Base-by-base conservation (phyloP, 2,888 invertebrate genomes). In the Pandemis cinnamomeana region DNA sequence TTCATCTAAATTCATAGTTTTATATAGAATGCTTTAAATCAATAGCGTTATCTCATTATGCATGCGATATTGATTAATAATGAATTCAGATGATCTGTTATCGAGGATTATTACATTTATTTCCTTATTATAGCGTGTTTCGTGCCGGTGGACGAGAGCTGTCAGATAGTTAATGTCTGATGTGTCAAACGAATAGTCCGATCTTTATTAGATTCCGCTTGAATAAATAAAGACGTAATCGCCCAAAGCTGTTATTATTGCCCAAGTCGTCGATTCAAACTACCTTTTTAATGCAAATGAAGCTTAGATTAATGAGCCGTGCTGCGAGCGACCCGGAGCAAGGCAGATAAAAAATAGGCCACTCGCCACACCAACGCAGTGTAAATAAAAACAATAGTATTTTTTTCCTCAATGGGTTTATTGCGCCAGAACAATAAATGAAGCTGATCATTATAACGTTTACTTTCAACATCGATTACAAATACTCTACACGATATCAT, bases 381-480 rank as follows among this genome's bases (percentile, higher is more conserved):
- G 81, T 81, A 89, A 92, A 93, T 89, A 89, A 93, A 92, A 93
- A 91, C 90, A 91, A 92, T 84, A 74, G 80, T 84, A 82, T 75
- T 88, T 88, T 36, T 88, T 92, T 91, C 88, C 87, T 93, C 92
- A 93, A 91, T 92, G 92, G 90, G 88, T 94, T 94, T 94, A 94
- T 93, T 94, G 91, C 92, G 92, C 87, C 91, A 92, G 93, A 93
- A 94, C 93, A 93, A 92, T 92, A 92, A 92, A 91, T 93, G 93
- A 93, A 93, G 93, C 94, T 89, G 92, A 92, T 93, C 93, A 92
- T 91, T 84, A 91, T 90, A 93, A 94, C 94, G 92, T 90, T 93
- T 93, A 94, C 91, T 94, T 93, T 94, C 94, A 94, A 94, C 94
- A 94, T 93, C 93, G 88, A 94, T 93, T 94, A 93, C 89, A 89